A percentile compares a stretch with the other conserved stretches of the same genome.
Evolutionary conservation across 1,140 invertebrate species (phyloP).

Genomic region (Lepidurus arcticus): DNA sequence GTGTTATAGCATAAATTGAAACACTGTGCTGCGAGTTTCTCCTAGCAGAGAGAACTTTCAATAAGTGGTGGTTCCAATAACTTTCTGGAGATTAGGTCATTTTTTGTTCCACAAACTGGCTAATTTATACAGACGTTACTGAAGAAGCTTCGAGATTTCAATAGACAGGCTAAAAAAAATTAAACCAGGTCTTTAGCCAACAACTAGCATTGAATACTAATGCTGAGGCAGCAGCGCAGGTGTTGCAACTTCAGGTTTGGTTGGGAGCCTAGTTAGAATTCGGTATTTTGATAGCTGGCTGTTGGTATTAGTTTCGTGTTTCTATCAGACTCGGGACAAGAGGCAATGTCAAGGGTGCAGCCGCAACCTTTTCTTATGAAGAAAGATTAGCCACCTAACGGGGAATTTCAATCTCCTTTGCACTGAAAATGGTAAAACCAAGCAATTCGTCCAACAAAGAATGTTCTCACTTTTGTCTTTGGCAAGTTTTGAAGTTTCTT

Average conservation of each 20-base stretch:
- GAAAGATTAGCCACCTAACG: not conserved
- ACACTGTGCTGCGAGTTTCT: too few relatives aligned
- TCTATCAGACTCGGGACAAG: not conserved
- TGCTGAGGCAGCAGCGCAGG: not conserved
- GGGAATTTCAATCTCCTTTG: not conserved
- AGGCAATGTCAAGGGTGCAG: constrained; percentile 6
- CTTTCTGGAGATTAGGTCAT: too few relatives aligned
- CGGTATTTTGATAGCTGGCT: not conserved
- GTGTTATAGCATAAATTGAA: too few relatives aligned
- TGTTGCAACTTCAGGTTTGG: not conserved
- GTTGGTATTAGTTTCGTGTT: not conserved
- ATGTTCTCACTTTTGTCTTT: not conserved
- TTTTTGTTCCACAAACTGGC: too few relatives aligned
- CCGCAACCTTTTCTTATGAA: not conserved
- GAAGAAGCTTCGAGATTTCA: not conserved
- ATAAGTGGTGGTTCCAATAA: too few relatives aligned
- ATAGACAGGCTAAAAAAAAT: not conserved
- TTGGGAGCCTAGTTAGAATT: not conserved
- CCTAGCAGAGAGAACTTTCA: too few relatives aligned
- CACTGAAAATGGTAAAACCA: not conserved
- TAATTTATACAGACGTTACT: not conserved
- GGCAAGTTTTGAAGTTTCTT: not conserved
- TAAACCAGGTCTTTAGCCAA: not conserved
- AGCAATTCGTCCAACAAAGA: not conserved
- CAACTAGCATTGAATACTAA: not conserved